Base-by-base conservation (phyloP, 1,140 invertebrate genomes). In the Drosophila repleta region DNA sequence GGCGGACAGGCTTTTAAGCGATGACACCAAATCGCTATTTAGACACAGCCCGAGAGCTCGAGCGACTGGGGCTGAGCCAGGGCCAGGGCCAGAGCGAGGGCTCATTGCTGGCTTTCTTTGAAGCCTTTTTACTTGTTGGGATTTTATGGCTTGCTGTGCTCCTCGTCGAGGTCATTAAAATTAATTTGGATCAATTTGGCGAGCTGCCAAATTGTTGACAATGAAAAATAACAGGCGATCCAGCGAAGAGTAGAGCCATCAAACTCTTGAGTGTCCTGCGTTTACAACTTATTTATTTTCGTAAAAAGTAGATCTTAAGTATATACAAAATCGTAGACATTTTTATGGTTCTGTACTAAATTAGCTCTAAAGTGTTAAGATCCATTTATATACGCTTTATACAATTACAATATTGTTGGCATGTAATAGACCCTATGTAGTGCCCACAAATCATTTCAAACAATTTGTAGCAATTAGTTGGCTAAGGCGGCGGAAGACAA, bases 11-110 rank as follows among this genome's bases (percentile, higher is more conserved):
- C 90, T 91, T 91, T 91, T 91, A 91, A 83, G 85, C 74, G 90
- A 90, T 85, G 87, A 91, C 90, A 91, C 87, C 90, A 89, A 91
- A 91, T 91, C 76, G 90, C 90, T 91, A 91, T 91, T 91, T 91
- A 90, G 90, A 79, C 84, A 79, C 83, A 87, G 81, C 53, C 39
- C 55, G 49, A 49, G 26, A 21, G 13, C 46, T 5, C 48, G 15
- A 49, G 10, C 2, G 7, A 20, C 26, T 29, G n/a, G 26, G 26
- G 13, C 15, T 10, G n/a, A 5, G 17, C n/a, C 37, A 7, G 8
- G 8, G 17, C n/a, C 37, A 7, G 8, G 8, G 66, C 53, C 55
- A 48, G 49, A 21, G 43, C 48, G 6, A 15, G n/a, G 15, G 18
- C 26, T n/a, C 37, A 24, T 20, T 29, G 52, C 18, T 46, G 53